Base-by-base conservation (phyloP, 2,113 vertebrate genomes). In the Coracopsis vasa region DNA sequence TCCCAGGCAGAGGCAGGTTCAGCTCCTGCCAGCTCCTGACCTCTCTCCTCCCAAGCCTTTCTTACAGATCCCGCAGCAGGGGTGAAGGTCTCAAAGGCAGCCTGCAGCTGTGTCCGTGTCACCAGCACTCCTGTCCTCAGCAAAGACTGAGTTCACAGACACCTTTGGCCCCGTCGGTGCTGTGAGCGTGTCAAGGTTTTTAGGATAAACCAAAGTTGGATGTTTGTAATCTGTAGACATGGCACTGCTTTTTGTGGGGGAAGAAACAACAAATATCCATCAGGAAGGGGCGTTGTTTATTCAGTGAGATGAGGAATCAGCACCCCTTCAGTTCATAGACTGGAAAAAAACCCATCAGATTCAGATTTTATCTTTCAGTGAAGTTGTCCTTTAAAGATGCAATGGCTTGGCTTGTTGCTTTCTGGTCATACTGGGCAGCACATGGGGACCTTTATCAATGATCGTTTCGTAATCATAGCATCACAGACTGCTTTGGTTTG, bases 171-270 rank as follows among this genome's bases (percentile, higher is more conserved):
- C 0, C 1, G 0, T 9, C 15, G 28, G 10, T 17, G 69, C 69
- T 11, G 0, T 2, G 2, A 11, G 3, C 0, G 15, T 27, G 69
- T 54, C 17, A 0, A 1, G 35, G 1, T 18, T 2, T 42, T 10
- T 1, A 4, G 74, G 48, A 3, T 8, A 31, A 51, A 5, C 17
- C 24, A 6, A 33, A 21, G 75, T 5, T 11, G 4, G 23, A 9
- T 14, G 25, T 29, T 35, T 60, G 42, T 44, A 17, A 23, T 31
- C 71, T 11, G 1, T 9, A 48, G 42, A 13, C 21, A 0, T 7
- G 62, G 33, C 50, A 7, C 16, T 33, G 81, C 56, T 53, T 35
- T n/a, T 5, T 5, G 18, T 27, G 10, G 44, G 3, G 13, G 7
- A 17, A 77, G 31, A 29, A 58, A 45, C 31, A 6, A 12, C 50